Conservation (phyloP, 2,797 vertebrate genomes). For the Anisognathus igniventris region DNA sequence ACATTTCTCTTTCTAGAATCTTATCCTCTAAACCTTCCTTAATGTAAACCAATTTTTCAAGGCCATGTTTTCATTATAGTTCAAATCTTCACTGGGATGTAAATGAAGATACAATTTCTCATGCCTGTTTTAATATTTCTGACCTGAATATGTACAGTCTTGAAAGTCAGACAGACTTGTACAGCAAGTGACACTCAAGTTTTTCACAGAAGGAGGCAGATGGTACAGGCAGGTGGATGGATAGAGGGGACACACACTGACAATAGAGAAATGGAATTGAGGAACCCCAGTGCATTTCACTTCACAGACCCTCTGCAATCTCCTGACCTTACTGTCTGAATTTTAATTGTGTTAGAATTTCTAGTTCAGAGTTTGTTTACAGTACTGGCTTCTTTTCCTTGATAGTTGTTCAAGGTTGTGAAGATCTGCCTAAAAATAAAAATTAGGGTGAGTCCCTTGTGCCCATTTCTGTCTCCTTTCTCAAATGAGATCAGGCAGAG, state of each 20-base stretch:
- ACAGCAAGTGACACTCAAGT: neutral
- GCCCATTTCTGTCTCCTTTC: conserved; percentile 25
- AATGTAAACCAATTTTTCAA: neutral
- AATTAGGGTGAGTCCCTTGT: conserved; percentile 23
- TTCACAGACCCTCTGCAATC: neutral
- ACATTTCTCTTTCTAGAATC: neutral
- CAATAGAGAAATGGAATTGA: neutral
- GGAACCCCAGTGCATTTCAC: neutral
- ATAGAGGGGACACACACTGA: neutral
- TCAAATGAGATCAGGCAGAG: conserved; percentile 33
- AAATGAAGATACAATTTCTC: neutral
- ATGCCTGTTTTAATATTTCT: neutral
- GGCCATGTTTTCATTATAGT: neutral
- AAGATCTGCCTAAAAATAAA: conserved; percentile 54
- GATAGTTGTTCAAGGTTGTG: conserved; percentile 27
- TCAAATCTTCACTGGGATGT: neutral
- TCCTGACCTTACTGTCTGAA: neutral
- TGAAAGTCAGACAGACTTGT: neutral
- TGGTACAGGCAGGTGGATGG: neutral
- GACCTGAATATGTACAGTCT: neutral
- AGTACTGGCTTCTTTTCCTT: neutral
- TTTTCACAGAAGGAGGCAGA: neutral
- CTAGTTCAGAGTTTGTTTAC: conserved; percentile 35
- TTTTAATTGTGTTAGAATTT: neutral
- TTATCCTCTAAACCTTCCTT: neutral